Evolutionary conservation across 2,797 vertebrate species (phyloP).

Genomic region (Rhabdophis nuchalis): DNA sequence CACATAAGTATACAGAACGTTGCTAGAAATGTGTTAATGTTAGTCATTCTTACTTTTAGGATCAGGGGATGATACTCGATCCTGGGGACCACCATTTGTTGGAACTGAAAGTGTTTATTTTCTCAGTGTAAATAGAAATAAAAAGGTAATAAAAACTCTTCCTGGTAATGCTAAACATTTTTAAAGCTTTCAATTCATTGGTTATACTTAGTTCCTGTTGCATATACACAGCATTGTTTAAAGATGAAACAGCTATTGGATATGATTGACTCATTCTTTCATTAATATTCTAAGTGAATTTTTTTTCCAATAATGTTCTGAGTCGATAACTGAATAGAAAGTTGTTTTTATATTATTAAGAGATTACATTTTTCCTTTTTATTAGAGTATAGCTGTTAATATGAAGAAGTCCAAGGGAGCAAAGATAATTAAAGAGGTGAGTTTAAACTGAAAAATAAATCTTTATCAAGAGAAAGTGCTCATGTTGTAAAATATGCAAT

Average conservation of each 20-base stretch:
- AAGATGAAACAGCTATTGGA: background rate
- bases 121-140: conserved; percentile 94
- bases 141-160: conserved; percentile 76
- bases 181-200: background rate
- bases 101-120: conserved; percentile 87
- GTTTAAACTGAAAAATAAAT: background rate
- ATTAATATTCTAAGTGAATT: background rate
- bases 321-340: background rate
- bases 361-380: conserved; percentile 39
- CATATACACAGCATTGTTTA: background rate
- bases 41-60: conserved; percentile 70
- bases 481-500: background rate
- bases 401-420: conserved; percentile 82
- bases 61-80: conserved; percentile 87
- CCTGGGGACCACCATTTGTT: conserved; percentile 90
- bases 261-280: background rate
- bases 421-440: conserved; percentile 83
- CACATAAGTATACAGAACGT: background rate
- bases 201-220: background rate
- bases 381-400: conserved; percentile 85
- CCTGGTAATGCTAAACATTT: background rate
- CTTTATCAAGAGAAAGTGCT: background rate
- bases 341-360: conserved; percentile 13
- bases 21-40: background rate
- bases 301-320: background rate